Evolutionary conservation across 2,888 invertebrate species (phyloP).

Genomic region (Cloeon dipterum): DNA sequence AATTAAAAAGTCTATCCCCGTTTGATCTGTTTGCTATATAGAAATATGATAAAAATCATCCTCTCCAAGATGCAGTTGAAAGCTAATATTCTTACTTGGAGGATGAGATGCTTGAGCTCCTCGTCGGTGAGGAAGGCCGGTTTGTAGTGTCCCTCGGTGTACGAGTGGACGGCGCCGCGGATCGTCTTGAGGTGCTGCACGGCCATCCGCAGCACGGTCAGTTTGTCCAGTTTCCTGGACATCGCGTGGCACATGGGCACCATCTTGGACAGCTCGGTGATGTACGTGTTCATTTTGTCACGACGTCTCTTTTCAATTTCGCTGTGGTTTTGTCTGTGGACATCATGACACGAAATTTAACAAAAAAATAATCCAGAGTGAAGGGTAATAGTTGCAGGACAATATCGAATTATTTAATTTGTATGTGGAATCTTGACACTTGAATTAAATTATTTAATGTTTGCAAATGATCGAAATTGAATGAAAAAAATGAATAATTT

Average conservation of each 20-base stretch:
- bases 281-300: slow-evolving; percentile 93
- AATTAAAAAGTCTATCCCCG: no score
- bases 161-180: slow-evolving; percentile 41
- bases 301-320: slow-evolving; percentile 86
- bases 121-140: slow-evolving; percentile 66
- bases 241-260: slow-evolving; percentile 87
- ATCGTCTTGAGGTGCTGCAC: slow-evolving; percentile 76
- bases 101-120: slow-evolving; percentile 63
- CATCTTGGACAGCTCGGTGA: slow-evolving; percentile 69
- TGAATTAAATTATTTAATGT: no score
- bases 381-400: no score
- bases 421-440: neutral
- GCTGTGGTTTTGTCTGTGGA: slow-evolving; percentile 85
- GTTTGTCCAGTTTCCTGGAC: slow-evolving; percentile 80
- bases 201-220: slow-evolving; percentile 74
- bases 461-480: no score
- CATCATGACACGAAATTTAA: no score
- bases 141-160: slow-evolving; percentile 52
- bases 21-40: no score
- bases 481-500: neutral
- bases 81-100: slow-evolving; percentile 35
- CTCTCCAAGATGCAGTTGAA: no score
- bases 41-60: no score
- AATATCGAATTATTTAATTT: slow-evolving; percentile 6
- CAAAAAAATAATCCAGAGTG: neutral